Conservation (phyloP, 2,797 vertebrate genomes). For the Antennarius maculatus region DNA sequence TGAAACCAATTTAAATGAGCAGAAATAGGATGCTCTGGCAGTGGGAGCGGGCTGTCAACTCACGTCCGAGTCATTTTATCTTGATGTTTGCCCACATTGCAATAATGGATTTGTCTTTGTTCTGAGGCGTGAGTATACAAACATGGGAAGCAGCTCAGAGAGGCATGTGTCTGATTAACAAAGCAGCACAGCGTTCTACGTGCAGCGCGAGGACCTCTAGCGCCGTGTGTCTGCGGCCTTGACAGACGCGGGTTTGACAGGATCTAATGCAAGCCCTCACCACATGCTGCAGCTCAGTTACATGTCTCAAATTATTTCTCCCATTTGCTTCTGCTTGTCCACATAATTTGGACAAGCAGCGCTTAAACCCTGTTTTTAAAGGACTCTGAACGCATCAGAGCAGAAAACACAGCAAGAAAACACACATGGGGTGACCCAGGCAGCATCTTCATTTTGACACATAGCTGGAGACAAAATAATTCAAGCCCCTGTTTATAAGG, state of each 20-base stretch:
- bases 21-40: constrained; percentile 34
- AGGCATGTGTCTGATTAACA: constrained; percentile 44
- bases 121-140: constrained; percentile 24
- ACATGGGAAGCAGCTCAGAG: constrained; percentile 38
- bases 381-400: neutral
- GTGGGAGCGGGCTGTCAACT: constrained; percentile 32
- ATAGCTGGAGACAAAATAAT: too few species aligned
- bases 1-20: constrained; percentile 53
- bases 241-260: constrained; percentile 13
- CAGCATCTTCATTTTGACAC: too few species aligned
- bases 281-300: constrained; percentile 7
- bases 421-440: neutral
- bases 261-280: constrained; percentile 27
- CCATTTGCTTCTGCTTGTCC: neutral
- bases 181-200: constrained; percentile 9
- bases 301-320: constrained; percentile 15
- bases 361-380: neutral
- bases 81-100: constrained; percentile 46
- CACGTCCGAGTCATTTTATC: constrained; percentile 54
- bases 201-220: neutral
- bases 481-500: too few species aligned
- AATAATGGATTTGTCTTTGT: constrained; percentile 70
- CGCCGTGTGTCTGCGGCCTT: constrained; percentile 13
- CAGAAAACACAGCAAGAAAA: constrained; percentile 2
- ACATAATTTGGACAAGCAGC: neutral